Base-by-base conservation (phyloP, 2,888 invertebrate genomes). In the Caradrina clavipalpis region DNA sequence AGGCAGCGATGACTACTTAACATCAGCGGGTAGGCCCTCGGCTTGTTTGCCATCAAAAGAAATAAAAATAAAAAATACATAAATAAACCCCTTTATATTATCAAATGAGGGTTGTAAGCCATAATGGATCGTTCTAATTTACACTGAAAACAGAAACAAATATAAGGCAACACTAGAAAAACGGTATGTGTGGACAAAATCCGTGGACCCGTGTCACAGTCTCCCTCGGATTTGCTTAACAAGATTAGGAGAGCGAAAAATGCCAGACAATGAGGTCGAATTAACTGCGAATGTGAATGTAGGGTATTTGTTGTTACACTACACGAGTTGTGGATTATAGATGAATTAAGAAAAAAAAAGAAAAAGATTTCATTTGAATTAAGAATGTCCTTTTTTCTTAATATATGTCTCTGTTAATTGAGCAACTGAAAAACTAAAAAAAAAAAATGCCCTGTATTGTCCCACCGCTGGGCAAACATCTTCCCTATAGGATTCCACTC, bases 171-270 rank as follows among this genome's bases (percentile, higher is more conserved):
- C 51, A 62, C 59, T 78, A 79, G 61, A 70, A 85, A 87, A 88
- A 86, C 76, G 83, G 83, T 79, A 83, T 82, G 87, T 88, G 91
- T 88, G 87, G 89, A 91, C 88, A 86, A 72, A 76, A 86, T 83
- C 82, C 83, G 73, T 70, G 81, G 83, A 91, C 93, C 93, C 93
- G 77, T 88, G 92, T 93, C 92, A 92, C 81, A 82, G 86, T 80
- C 83, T 86, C 86, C 86, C 84, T 83, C 80, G 93, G 93, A 93
- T 94, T 93, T 92, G 90, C 87, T 89, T 93, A 95, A 95, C 92
- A 88, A 93, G 94, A 94, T 94, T 93, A 94, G 83, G 88, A 87
- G 88, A 82, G 86, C 90, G 91, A 94, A 94, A 92, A 95, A 94
- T 88, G 89, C 84, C 89, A 88, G 88, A 92, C 89, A 90, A 92